A percentile compares a stretch with the other conserved stretches of the same genome.
Evolutionary conservation across 2,888 invertebrate species (phyloP).

Genomic region (Neuroscelio doddi): DNA sequence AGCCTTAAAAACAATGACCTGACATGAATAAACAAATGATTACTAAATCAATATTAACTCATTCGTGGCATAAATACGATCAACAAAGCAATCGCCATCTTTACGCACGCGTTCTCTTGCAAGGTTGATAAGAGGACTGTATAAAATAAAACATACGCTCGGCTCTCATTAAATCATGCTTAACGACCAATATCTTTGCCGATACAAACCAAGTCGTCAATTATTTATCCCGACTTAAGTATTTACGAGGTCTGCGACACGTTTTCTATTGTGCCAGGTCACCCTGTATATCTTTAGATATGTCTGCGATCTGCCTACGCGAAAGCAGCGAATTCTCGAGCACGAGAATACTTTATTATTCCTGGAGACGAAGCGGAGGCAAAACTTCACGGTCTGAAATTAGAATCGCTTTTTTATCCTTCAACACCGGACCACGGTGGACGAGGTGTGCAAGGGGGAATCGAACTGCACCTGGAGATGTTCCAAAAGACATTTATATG

Average conservation of each 20-base stretch:
- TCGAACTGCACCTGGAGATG: constrained; percentile 35
- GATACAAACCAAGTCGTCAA: background rate
- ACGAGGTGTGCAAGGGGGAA: constrained; percentile 22
- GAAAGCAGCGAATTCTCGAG: constrained; percentile 13
- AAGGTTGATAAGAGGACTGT: constrained; percentile 14
- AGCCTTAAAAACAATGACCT: no score
- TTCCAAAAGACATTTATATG: constrained; percentile 38
- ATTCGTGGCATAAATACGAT: no score
- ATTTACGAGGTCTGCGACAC: no score
- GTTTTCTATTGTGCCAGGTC: no score
- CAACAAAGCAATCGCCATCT: constrained; percentile 29
- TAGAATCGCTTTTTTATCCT: constrained; percentile 35
- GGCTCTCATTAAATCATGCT: background rate
- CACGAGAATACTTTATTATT: constrained; percentile 28
- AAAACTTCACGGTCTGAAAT: constrained; percentile 31
- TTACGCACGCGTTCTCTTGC: constrained; percentile 30
- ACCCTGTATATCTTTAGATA: background rate
- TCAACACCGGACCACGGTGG: constrained; percentile 2
- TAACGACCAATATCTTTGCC: background rate
- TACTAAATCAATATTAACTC: no score
- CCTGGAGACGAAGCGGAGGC: constrained; percentile 20
- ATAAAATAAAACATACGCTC: background rate
- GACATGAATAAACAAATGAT: no score
- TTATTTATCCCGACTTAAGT: no score
- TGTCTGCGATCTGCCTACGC: background rate